Base-by-base conservation (phyloP, 2,113 vertebrate genomes). In the Pangasianodon hypophthalmus region DNA sequence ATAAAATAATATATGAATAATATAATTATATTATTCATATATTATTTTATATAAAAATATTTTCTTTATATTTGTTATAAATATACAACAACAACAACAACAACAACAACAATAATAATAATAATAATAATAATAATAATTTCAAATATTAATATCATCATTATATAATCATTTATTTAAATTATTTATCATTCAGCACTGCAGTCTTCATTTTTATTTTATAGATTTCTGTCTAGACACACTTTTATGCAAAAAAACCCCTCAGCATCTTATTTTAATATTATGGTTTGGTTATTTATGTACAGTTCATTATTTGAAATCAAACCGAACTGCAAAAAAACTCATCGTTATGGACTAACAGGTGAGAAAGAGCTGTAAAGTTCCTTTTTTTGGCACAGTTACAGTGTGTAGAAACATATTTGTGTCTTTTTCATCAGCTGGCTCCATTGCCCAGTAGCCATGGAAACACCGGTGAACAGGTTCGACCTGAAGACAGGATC, bases 391-490 rank as follows among this genome's bases (percentile, higher is more conserved):
- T 54, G 77, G 29, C 81, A 37, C 32, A 24, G 54, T 83, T 83
- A 83, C n/a, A 58, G 81, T n/a, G 77, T 52, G 77, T 84, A 60
- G 3, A 84, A 84, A 58, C 8, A 10, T 52, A 32, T 52, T 81
- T 81, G 77, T 52, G 29, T 50, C 26, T 58, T 44, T 60, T 84
- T 84, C 5, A 60, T 84, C 54, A 84, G 81, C 54, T 44, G 54
- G 56, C 54, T 41, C 10, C 19, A 60, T 84, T 26, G 54, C 54
- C 54, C 21, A 21, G 81, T 84, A 84, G 81, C 81, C 81, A 84
- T 84, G 81, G 81, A 84, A 84, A 84, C 81, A 84, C 18, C 21
- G 54, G 54, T 84, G 81, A 84, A 84, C 32, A 3, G 54, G 81
- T 84, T 60, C 37, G 11, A 0, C 0, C 32, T 60, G 81, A 24